Percentiles rank a stretch among this genome's conserved stretches.
These are phyloP conservation scores for Mellivora capensis DNA, from an alignment of 2,113 vertebrate genomes.

Conservation along the genomic window DNA sequence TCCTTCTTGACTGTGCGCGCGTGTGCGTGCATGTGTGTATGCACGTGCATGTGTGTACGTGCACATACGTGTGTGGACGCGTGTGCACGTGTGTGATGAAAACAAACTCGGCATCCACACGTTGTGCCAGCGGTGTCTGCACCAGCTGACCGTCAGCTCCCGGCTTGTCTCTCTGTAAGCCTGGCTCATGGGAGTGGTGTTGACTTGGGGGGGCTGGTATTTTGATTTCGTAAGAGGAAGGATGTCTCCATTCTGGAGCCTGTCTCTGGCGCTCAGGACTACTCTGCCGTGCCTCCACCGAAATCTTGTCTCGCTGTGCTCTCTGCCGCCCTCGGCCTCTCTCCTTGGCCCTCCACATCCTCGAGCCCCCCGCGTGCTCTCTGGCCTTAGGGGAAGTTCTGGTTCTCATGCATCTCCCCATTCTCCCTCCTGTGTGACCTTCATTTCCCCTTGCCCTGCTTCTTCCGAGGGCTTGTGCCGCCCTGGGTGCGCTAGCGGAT, in stretches of 20 bases:
- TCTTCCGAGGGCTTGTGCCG: not conserved
- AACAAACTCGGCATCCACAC: not conserved
- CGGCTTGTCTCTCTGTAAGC: not conserved
- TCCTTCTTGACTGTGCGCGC: not conserved
- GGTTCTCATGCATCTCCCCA: accelerated
- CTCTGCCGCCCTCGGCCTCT: not conserved
- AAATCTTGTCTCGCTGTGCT: accelerated
- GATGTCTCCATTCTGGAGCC: not conserved
- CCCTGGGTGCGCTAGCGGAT: accelerated
- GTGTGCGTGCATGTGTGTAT: no score
- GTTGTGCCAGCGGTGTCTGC: not conserved
- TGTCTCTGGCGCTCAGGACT: not conserved
- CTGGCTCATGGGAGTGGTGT: not conserved
- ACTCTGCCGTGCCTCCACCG: accelerated
- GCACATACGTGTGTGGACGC: no score
- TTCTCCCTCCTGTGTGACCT: accelerated
- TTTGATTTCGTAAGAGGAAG: not conserved
- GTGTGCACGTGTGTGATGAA: not conserved
- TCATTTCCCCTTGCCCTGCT: not conserved
- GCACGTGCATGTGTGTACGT: no score
- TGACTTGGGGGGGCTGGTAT: not conserved
- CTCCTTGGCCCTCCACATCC: not conserved
- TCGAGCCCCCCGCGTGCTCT: accelerated
- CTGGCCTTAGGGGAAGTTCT: not conserved
- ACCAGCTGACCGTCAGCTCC: no score